Percentiles rank a stretch among this genome's conserved stretches.
phyloP scores from a whole-genome alignment of 2,797 vertebrate species.

The Mormyrus hasselquistii region DNA sequence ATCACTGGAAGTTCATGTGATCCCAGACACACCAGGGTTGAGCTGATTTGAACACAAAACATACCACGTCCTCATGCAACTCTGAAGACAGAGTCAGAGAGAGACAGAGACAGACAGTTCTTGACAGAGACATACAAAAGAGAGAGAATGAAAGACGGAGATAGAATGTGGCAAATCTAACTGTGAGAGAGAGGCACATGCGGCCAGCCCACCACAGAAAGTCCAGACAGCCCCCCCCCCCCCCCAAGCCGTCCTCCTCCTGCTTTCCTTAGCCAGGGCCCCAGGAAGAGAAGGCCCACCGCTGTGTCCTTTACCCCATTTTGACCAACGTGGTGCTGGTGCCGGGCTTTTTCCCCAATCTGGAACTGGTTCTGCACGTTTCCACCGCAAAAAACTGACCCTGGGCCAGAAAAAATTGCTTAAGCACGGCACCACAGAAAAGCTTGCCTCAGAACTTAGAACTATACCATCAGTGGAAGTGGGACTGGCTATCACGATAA shows the following conservation, averaged over 20 bases:
- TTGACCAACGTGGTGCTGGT: neutral
- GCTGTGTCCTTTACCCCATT: neutral
- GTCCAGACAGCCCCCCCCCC: neutral
- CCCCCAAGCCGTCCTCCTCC: neutral
- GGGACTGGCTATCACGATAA: neutral
- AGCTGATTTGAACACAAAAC: neutral
- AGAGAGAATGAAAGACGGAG: neutral
- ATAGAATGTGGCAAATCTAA: neutral
- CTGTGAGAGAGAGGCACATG: neutral
- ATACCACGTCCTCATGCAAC: neutral
- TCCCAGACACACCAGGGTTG: neutral
- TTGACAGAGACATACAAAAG: neutral
- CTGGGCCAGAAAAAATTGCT: neutral
- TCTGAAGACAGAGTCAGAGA: neutral
- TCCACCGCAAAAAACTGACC: neutral
- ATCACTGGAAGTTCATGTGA: neutral
- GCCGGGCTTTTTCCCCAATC: neutral
- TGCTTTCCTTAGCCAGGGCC: neutral
- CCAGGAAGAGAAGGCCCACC: neutral
- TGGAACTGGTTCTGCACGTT: neutral
- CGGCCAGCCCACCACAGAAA: neutral
- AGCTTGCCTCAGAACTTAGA: neutral
- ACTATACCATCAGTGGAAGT: neutral
- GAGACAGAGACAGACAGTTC: neutral
- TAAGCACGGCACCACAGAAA: neutral